Evolutionary conservation across 2,797 vertebrate genomes (phyloP), one percentile per base, ranked within the genome.

Genomic region (Limosa lapponica): DNA sequence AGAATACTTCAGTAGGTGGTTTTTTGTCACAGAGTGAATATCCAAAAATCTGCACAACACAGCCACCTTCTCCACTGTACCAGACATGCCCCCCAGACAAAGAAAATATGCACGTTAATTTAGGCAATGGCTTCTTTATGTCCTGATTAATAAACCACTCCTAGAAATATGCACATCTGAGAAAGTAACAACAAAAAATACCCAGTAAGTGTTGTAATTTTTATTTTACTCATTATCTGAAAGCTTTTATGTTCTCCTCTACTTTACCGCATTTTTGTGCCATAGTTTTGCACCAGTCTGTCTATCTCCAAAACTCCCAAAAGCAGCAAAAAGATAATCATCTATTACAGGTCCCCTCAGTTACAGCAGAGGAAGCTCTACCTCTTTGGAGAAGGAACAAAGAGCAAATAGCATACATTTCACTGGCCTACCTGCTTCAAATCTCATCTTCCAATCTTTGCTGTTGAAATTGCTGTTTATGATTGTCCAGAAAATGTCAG

Each of bases 401-500:
- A 39, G 25, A 82, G 28, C 30, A 91, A 95, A 89, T 0, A 64
- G 4, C 13, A 8, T 16, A 43, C 2, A 65, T 64, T 92, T 86
- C 39, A 82, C 49, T 87, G 46, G 91, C 97, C 85, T 97, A 99
- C 99, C 99, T 98, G 99, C 99, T 99, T 99, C 99, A 97, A 99
- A 99, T 77, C 99, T 99, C 93, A 99, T 99, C 98, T 99, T 99
- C 99, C 99, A 99, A 96, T 99, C 99, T 97, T 99, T 99, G 98
- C 98, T 99, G 97, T 99, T 99, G 97, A 99, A 99, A 97, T 99
- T 99, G 94, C 98, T 98, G 83, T 99, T 99, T 96, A 99, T 99
- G 94, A 99, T 98, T 91, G 98, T 99, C 99, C 99, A 99, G 98
- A 99, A 99, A 97, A 99, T 99, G 97, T 99, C 99, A 28, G 99